Percentiles rank a stretch among this genome's conserved stretches.
Conservation (phyloP, 2,888 invertebrate genomes). For the Agrochola macilenta region DNA sequence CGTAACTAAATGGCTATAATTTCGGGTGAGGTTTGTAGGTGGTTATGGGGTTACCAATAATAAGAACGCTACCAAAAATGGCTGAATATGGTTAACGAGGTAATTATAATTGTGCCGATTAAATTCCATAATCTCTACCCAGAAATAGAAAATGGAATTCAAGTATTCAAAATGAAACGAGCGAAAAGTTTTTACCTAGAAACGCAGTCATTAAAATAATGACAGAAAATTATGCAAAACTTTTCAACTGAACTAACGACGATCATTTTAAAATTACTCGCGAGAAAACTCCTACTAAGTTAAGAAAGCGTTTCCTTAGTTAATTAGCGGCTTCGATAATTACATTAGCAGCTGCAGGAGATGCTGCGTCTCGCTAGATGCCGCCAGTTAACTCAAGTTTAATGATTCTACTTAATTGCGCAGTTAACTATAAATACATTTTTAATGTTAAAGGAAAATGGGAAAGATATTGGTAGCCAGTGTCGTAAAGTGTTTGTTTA, state of each 20-base stretch:
- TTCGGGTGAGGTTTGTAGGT: background rate
- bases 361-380: slow-evolving; percentile 41
- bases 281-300: slow-evolving; percentile 50
- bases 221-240: slow-evolving; percentile 20
- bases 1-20: background rate
- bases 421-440: slow-evolving; percentile 40
- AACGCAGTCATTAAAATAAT: slow-evolving; percentile 39
- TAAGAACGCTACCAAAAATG: background rate
- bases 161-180: background rate
- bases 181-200: slow-evolving; percentile 2
- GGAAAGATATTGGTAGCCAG: slow-evolving; percentile 8
- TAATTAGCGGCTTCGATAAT: slow-evolving; percentile 63
- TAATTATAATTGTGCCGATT: background rate
- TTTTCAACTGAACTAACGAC: slow-evolving; percentile 36
- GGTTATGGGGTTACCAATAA: no score
- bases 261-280: slow-evolving; percentile 47
- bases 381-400: slow-evolving; percentile 56
- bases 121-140: background rate
- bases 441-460: slow-evolving; percentile 29
- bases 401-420: slow-evolving; percentile 47
- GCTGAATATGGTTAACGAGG: background rate
- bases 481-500: background rate
- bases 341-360: slow-evolving; percentile 55
- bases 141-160: background rate
- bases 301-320: slow-evolving; percentile 53